Evolutionary conservation across 2,888 invertebrate genomes (phyloP).

Genomic region (Chloroclystis v-ata): DNA sequence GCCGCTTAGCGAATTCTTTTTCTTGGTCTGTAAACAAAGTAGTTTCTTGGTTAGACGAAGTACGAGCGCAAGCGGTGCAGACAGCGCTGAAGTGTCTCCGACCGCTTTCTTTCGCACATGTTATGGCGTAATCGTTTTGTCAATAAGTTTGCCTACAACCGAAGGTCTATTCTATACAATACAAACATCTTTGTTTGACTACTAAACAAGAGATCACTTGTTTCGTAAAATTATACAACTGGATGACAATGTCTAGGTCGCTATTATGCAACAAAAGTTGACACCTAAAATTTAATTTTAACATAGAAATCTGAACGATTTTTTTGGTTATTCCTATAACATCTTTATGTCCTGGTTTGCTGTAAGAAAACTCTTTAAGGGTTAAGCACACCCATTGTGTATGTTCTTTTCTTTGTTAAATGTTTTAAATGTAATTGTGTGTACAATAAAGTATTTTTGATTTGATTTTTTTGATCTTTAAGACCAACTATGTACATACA

Average conservation of each 20-base stretch:
- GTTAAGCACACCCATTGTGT: too few relatives aligned
- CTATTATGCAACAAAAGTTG: slow-evolving; percentile 35
- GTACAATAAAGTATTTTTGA: too few relatives aligned
- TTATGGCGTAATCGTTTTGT: slow-evolving; percentile 68
- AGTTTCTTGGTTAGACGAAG: slow-evolving; percentile 7
- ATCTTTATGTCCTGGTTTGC: too few relatives aligned
- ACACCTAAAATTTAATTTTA: not conserved
- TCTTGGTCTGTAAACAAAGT: slow-evolving; percentile 79
- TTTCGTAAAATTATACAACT: slow-evolving; percentile 52
- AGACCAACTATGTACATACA: too few relatives aligned
- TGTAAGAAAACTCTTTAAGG: too few relatives aligned
- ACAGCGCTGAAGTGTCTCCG: slow-evolving; percentile 51
- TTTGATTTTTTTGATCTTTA: too few relatives aligned
- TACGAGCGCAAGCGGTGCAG: slow-evolving; percentile 57
- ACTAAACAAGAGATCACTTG: slow-evolving; percentile 39
- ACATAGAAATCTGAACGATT: too few relatives aligned
- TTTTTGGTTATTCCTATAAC: too few relatives aligned
- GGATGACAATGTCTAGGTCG: slow-evolving; percentile 64
- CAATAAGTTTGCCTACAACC: slow-evolving; percentile 71
- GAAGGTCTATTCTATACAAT: slow-evolving; percentile 75
- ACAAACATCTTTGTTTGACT: slow-evolving; percentile 63
- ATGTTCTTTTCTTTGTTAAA: too few relatives aligned
- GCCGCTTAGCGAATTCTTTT: slow-evolving; percentile 89
- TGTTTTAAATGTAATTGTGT: too few relatives aligned
- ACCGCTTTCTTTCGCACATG: slow-evolving; percentile 47